These are phyloP conservation scores for Monarcha castaneiventris DNA, from an alignment of 2,113 vertebrate species.

Conservation along the genomic window DNA sequence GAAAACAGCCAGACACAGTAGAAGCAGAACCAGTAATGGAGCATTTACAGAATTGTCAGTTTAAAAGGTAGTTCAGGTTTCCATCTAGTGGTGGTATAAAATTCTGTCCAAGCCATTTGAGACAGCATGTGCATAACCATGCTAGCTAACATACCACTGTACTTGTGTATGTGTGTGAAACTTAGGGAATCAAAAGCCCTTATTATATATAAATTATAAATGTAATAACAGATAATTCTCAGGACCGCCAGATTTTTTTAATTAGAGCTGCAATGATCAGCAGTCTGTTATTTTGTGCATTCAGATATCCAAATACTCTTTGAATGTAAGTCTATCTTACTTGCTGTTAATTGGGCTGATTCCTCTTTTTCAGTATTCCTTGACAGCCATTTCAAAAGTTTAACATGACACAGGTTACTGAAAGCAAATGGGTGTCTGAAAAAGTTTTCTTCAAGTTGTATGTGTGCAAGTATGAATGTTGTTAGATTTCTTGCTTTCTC, in stretches of 20 bases:
- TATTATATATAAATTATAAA: background rate
- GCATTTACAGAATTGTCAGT: background rate
- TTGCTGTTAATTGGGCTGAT: background rate
- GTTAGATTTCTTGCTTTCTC: background rate
- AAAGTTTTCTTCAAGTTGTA: background rate
- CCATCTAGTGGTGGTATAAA: conserved; percentile 59
- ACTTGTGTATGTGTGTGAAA: background rate
- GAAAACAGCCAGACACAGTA: background rate
- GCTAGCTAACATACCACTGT: background rate
- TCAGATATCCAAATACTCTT: background rate
- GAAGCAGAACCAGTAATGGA: background rate
- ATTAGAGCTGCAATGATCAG: background rate
- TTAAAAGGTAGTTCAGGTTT: conserved; percentile 48
- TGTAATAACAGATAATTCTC: background rate
- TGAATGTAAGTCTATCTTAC: background rate
- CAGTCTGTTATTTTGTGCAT: background rate
- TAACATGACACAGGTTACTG: background rate
- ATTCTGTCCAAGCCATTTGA: background rate
- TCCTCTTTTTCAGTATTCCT: background rate
- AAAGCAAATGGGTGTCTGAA: background rate
- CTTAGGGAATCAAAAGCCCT: background rate
- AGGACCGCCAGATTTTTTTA: background rate
- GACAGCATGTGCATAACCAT: background rate
- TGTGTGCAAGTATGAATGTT: background rate
- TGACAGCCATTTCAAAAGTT: background rate